phyloP scores from a whole-genome alignment of 1,140 invertebrate genomes.

The Bombus terrestris region DNA sequence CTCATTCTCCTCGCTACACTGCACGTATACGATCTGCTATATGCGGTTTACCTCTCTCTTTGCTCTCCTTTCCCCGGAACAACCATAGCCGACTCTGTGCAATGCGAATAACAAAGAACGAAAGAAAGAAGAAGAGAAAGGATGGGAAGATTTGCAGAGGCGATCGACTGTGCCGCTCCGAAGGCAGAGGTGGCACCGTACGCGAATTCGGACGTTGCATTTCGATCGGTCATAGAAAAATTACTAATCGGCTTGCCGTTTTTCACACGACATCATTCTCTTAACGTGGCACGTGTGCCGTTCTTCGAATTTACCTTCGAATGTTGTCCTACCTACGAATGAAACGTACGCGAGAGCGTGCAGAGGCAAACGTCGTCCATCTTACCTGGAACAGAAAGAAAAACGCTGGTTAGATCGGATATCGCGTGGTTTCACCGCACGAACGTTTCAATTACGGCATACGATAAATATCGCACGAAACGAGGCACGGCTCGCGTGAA shows the following conservation, averaged over 20 bases:
- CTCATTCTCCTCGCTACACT: slow-evolving; percentile 57
- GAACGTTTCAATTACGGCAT: slow-evolving; percentile 76
- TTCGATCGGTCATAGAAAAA: not conserved
- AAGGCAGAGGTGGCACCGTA: slow-evolving; percentile 46
- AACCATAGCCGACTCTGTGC: not conserved
- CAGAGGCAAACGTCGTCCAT: slow-evolving; percentile 52
- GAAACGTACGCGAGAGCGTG: not conserved
- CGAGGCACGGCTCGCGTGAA: slow-evolving; percentile 46
- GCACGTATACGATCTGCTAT: slow-evolving; percentile 47
- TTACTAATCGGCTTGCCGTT: not conserved
- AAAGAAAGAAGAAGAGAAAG: slow-evolving; percentile 11
- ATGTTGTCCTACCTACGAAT: not conserved
- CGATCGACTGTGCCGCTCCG: slow-evolving; percentile 55
- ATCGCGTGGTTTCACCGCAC: slow-evolving; percentile 59
- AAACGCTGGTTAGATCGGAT: slow-evolving; percentile 63
- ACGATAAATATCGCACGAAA: slow-evolving; percentile 73
- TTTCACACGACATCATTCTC: too few relatives aligned
- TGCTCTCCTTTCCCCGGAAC: not conserved
- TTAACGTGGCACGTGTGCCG: not conserved
- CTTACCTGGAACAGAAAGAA: slow-evolving; percentile 78
- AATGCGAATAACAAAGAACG: not conserved
- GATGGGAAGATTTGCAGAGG: slow-evolving; percentile 53
- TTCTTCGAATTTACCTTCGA: not conserved
- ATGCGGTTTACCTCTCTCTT: slow-evolving; percentile 31
- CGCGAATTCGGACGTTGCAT: slow-evolving; percentile 8